Evolutionary conservation across 2,888 invertebrate genomes (phyloP), one percentile per base, ranked within the genome.

Genomic region (Artemia sinica): DNA sequence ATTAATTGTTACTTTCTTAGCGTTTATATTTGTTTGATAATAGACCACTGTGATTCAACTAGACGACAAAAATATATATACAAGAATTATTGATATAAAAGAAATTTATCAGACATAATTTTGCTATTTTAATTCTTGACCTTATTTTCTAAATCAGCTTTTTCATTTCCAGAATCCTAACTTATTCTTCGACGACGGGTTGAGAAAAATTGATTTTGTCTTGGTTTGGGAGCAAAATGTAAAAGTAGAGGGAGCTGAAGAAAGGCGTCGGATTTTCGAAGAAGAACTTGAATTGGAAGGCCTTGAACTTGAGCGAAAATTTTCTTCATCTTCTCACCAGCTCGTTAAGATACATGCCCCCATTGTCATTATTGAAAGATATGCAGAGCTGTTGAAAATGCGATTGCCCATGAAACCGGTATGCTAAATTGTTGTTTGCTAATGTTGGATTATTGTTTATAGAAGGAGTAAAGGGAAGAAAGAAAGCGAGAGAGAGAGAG

Each of bases 321-420:
- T 82, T 66, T 82, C 84, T 18, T 81, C 78, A 50, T 81, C 85
- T 73, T 86, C 86, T 70, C 81, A 90, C 69, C 83, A 86, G 78
- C 91, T 91, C 79, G 82, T 90, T 72, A 94, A 94, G 84, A 84
- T 95, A 71, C 91, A 93, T 78, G 89, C 91, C 1, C 91, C 94
- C 0, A 79, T 84, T 73, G 84, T 87, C 75, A 90, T 94, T 8
- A 79, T 94, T 68, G 83, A 86, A 73, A 83, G 91, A 74, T 94
- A 94, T 79, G 86, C 91, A 71, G 95, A 95, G 79, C 89, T 93
- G 74, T 82, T 94, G 74, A 93, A 94, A 77, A 81, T 94, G 48
- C 83, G 91, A 76, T 86, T 94, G 88, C 93, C 94, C 5, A 94
- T 95, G 90, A 91, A 87, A 82, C 87, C 86, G 82, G 85, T 89